Evolutionary conservation across 2,888 invertebrate genomes (phyloP), one percentile per base, ranked within the genome.

Genomic region (Philaethria dido): DNA sequence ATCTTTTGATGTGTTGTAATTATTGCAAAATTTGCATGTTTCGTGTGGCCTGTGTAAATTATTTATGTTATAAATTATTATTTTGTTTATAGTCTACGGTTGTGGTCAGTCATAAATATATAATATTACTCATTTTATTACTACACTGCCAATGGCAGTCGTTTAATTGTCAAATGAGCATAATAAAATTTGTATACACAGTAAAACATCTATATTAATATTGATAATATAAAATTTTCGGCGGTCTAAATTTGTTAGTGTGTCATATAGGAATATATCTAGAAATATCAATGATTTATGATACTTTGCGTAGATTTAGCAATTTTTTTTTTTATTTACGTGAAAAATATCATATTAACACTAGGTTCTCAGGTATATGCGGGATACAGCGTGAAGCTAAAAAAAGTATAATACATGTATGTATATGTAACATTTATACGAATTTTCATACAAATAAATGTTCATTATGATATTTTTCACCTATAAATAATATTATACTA

Each of bases 101-200:
- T 11, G 39, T 39, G 6, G 25, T 6, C 2, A 11, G 16, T 55
- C 55, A 39, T 9, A 5, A 57, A 57, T n/a, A 57, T 57, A 42
- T 42, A n/a, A 42, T n/a, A n/a, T n/a, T n/a, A n/a, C n/a, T n/a
- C n/a, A n/a, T 57, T 57, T 57, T 42, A 57, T 57, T 57, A 57
- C 25, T 0, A 0, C 0, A 2, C 57, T 16, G 20, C 57, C 39
- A 57, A 57, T 57, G 4, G 39, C n/a, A 57, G 20, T n/a, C 1
- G 1, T 11, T 4, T 42, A 22, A 9, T 22, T 57, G n/a, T 25
- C 57, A 16, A 52, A 57, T 22, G 57, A 1, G 39, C 42, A 42
- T 42, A 57, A 33, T 52, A 52, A 52, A 52, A 52, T 29, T 11
- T 16, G 29, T 18, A n/a, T 52, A 33, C 29, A 52, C 3, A 50